These are phyloP conservation scores for Rhipidura dahli DNA, from an alignment of 2,113 vertebrate genomes.

Conservation along the genomic window DNA sequence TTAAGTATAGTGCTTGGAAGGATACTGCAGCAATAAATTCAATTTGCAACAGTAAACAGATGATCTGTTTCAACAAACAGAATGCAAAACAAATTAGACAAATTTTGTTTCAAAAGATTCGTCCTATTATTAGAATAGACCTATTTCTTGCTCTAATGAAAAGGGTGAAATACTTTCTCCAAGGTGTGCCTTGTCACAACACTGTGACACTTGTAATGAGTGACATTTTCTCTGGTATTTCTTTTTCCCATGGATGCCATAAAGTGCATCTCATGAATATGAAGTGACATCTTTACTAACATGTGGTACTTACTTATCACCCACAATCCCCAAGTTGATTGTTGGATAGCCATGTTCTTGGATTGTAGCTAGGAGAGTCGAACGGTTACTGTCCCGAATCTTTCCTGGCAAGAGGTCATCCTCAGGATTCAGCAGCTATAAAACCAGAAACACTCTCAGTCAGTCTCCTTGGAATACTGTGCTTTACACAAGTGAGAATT, in stretches of 20 bases:
- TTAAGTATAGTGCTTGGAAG: background rate
- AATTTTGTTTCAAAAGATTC: background rate
- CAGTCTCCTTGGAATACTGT: constrained; percentile 3
- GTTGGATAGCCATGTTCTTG: constrained; percentile 98
- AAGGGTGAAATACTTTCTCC: background rate
- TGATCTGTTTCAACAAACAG: background rate
- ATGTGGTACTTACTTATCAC: constrained; percentile 91
- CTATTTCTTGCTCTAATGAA: background rate
- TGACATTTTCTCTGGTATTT: constrained; percentile 9
- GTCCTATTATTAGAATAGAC: background rate
- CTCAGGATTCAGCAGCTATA: constrained; percentile 94
- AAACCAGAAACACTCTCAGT: constrained; percentile 48
- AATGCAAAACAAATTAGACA: background rate
- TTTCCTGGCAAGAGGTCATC: constrained; percentile 97
- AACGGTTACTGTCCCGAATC: constrained; percentile 97
- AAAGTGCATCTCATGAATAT: constrained; percentile 11
- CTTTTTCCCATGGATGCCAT: constrained; percentile 2
- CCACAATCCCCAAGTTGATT: constrained; percentile 98
- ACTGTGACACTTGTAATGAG: background rate
- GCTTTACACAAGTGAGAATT: background rate
- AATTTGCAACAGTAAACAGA: background rate
- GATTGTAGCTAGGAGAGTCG: constrained; percentile 95
- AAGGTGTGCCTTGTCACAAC: background rate
- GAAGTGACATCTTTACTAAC: constrained; percentile 59
- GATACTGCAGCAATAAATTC: background rate